Conservation (phyloP, 2,888 invertebrate genomes). For the Venusia cambrica region DNA sequence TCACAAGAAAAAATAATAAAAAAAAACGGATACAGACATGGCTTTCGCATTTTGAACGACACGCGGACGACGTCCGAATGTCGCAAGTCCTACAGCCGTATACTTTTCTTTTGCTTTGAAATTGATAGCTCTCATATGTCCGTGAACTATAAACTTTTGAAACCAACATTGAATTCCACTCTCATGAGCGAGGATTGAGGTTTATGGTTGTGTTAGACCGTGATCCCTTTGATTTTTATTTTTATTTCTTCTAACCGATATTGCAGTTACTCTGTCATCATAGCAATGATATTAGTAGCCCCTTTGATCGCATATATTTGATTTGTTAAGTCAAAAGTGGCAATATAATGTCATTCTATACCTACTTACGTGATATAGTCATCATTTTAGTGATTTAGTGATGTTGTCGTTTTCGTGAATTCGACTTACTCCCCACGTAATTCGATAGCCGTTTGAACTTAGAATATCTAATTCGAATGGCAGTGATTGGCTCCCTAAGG, state of each 20-base stretch:
- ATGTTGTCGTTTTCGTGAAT: conserved; percentile 38
- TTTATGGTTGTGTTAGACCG: conserved; percentile 54
- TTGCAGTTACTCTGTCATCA: conserved; percentile 27
- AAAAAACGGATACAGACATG: conserved; percentile 65
- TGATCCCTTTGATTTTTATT: conserved; percentile 39
- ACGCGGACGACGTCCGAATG: conserved; percentile 46
- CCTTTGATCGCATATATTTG: conserved; percentile 30
- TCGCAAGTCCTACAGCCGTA: conserved; percentile 46
- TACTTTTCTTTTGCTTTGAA: conserved; percentile 53
- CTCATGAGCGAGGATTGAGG: conserved; percentile 37
- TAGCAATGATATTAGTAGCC: conserved; percentile 19
- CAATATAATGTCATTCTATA: too few species aligned
- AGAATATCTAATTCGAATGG: conserved; percentile 78
- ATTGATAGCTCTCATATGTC: conserved; percentile 55
- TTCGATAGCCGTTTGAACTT: conserved; percentile 69
- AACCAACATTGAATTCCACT: conserved; percentile 51
- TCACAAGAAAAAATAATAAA: conserved; percentile 62
- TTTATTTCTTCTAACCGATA: conserved; percentile 31
- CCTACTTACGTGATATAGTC: too few species aligned
- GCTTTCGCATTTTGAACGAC: conserved; percentile 63
- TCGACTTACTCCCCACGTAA: conserved; percentile 66
- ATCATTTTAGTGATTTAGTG: too few species aligned
- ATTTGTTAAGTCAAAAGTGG: conserved; percentile 22
- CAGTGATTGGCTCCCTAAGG: conserved; percentile 77
- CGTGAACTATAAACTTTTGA: conserved; percentile 47